Evolutionary conservation across 2,888 invertebrate genomes (phyloP).

Genomic region (Pilophorus perplexus): DNA sequence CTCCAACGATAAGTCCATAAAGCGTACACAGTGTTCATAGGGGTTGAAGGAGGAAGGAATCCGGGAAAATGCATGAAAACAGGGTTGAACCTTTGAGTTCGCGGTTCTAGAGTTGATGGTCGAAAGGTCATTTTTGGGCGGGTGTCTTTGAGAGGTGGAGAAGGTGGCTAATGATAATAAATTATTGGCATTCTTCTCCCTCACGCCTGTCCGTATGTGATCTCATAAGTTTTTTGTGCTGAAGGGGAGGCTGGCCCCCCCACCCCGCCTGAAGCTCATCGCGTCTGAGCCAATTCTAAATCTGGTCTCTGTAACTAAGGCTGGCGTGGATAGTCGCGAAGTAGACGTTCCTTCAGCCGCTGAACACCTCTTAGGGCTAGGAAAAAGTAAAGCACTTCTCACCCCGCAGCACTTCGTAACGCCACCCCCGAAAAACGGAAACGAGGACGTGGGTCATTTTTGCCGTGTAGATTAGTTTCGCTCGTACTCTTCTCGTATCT

Average conservation of each 20-base stretch:
- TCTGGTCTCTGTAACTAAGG: constrained; percentile 20
- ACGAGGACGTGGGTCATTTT: not conserved
- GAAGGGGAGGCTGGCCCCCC: constrained; percentile 14
- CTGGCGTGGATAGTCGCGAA: constrained; percentile 34
- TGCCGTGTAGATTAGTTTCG: not conserved
- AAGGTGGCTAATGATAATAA: no score
- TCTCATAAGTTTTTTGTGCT: constrained; percentile 7
- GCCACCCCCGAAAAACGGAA: not conserved
- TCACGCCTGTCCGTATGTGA: not conserved
- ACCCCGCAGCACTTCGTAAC: not conserved
- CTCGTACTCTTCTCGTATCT: no score
- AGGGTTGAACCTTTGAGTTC: no score
- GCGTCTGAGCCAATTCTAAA: constrained; percentile 39
- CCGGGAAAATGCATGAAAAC: no score
- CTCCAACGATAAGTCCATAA: no score
- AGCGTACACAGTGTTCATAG: no score
- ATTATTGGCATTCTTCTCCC: no score
- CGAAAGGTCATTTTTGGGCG: no score
- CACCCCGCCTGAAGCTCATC: constrained; percentile 3
- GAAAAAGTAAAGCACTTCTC: not conserved
- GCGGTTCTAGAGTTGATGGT: no score
- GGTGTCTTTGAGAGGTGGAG: no score
- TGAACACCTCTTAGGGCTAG: constrained; percentile 7
- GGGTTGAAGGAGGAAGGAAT: no score
- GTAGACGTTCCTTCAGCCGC: constrained; percentile 30